Base-by-base conservation (phyloP, 2,113 vertebrate species). In the Trochalopteron elliotii region DNA sequence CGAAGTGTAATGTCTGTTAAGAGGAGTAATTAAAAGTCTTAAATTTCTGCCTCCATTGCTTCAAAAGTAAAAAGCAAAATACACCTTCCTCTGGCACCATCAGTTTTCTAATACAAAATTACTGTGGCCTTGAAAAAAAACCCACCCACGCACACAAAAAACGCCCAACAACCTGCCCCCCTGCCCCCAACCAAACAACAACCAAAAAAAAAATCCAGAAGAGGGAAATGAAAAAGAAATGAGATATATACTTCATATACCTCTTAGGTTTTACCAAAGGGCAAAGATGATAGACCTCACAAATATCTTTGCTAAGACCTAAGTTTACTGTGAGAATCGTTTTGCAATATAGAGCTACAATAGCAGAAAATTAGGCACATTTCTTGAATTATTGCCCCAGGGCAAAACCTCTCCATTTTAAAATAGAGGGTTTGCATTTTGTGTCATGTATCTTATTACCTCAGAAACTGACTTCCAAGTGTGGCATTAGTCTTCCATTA, bases 151-250 rank as follows among this genome's bases (percentile, higher is more conserved):
- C 2, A 25, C 14, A 50, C 2, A 25, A 7, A 45, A 27, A 23
- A 13, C 6, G 2, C 2, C 5, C 12, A 63, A 30, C 20, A 55
- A 28, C 6, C 30, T 61, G 21, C 9, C 15, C 10, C 25, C 11
- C 33, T 1, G 0, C 14, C 30, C 9, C 14, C 9, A 50, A 12
- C 5, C 2, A 57, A 68, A 5, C 20, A 30, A 28, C 8, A 59
- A 21, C 5, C n/a, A n/a, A n/a, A n/a, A 15, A 60, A 27, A 35
- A 27, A 27, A 6, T 16, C 2, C 2, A 35, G 24, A 79, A 70
- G 12, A 37, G 5, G n/a, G 30, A 89, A 87, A 53, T 74, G 1
- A 53, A 52, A 86, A 92, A n/a, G 5, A 56, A 75, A 56, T 14
- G 0, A 61, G 9, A 61, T 8, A n/a, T 23, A 6, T 23, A 53